phyloP scores from a whole-genome alignment of 2,888 invertebrate species.

The Catocala nupta region DNA sequence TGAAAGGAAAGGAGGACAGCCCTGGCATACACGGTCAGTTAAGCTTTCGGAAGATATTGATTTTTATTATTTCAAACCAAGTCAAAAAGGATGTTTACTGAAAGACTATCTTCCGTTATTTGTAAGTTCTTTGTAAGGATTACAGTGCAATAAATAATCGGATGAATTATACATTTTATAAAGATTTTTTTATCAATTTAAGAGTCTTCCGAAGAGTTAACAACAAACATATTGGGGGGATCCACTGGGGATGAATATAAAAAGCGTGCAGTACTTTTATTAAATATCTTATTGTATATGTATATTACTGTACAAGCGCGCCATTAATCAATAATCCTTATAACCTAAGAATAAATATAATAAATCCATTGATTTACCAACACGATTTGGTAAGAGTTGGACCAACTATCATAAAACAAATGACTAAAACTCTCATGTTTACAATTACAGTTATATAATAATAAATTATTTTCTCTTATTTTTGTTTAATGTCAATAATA shows the following conservation, averaged over 20 bases:
- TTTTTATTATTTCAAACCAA: conserved; percentile 49
- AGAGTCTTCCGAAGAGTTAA: conserved; percentile 6
- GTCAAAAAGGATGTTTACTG: conserved; percentile 31
- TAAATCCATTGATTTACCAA: too few species aligned
- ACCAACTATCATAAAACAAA: too few species aligned
- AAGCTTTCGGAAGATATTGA: conserved; percentile 59
- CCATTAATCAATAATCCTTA: background rate
- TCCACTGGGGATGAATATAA: too few species aligned
- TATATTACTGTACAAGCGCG: too few species aligned
- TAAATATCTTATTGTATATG: too few species aligned
- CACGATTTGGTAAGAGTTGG: too few species aligned
- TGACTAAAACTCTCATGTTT: too few species aligned
- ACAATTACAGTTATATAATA: too few species aligned
- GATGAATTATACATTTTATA: conserved; percentile 6
- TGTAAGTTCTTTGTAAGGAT: conserved; percentile 18
- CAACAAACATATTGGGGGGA: too few species aligned
- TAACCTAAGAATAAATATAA: background rate
- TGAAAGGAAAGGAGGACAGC: conserved; percentile 54
- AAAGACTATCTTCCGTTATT: conserved; percentile 24
- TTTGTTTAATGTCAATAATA: too few species aligned
- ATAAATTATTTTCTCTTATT: too few species aligned
- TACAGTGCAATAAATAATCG: conserved; percentile 18
- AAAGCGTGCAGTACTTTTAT: too few species aligned
- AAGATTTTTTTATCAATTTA: background rate
- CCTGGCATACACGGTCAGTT: conserved; percentile 61